These are phyloP conservation scores for Rhombomys opimus DNA, from an alignment of 2,113 vertebrate genomes.

Conservation along the genomic window DNA sequence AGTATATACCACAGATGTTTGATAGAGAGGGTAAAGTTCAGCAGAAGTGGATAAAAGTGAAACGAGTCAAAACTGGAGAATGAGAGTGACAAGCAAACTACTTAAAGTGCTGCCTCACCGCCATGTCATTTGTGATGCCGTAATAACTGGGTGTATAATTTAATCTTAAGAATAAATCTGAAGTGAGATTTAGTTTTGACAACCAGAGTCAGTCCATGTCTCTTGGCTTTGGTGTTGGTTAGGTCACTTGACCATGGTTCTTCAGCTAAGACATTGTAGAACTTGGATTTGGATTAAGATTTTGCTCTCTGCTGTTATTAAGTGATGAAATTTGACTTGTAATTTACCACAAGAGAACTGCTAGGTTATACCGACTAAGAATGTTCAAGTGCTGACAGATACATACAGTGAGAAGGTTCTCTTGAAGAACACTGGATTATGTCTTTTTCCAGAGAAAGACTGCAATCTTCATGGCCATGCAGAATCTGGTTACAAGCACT, in stretches of 20 bases:
- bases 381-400: not conserved
- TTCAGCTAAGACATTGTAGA: constrained; percentile 34
- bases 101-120: not conserved
- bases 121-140: not conserved
- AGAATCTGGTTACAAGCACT: not conserved
- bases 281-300: constrained; percentile 48
- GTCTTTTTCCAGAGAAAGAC: not conserved
- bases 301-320: constrained; percentile 35
- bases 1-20: constrained; percentile 23
- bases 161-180: constrained; percentile 59
- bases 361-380: not conserved
- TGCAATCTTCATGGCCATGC: not conserved
- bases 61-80: constrained; percentile 30
- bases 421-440: not conserved
- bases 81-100: constrained; percentile 8
- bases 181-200: constrained; percentile 4
- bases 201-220: not conserved
- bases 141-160: not conserved
- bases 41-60: constrained; percentile 28
- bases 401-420: constrained; percentile 4
- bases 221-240: not conserved
- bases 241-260: not conserved
- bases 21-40: constrained; percentile 7
- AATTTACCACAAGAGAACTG: constrained; percentile 28
- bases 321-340: constrained; percentile 44